Conservation (phyloP, 2,888 invertebrate genomes). For the Acanthopleura granulata region DNA sequence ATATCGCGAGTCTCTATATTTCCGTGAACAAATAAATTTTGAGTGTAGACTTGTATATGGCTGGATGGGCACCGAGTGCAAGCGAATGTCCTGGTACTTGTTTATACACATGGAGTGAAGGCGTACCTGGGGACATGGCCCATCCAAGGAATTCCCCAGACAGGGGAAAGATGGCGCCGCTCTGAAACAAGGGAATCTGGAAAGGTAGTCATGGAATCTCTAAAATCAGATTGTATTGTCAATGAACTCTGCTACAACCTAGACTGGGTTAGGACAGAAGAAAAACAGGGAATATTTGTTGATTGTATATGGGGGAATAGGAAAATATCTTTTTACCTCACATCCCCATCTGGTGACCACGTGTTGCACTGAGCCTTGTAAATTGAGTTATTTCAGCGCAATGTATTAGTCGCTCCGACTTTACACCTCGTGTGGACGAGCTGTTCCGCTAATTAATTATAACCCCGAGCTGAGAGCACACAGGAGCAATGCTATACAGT, state of each 20-base stretch:
- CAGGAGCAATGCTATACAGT: too few species aligned
- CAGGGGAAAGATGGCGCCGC: constrained; percentile 15
- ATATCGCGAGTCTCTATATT: background rate
- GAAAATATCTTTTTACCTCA: constrained; percentile 19
- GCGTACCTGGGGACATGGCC: background rate
- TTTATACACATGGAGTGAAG: constrained; percentile 1
- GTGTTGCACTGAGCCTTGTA: background rate
- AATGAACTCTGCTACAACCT: constrained; percentile 7
- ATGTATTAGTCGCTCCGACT: too few species aligned
- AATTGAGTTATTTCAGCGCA: background rate
- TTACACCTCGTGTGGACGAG: too few species aligned
- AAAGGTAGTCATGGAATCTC: background rate
- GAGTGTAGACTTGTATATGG: background rate
- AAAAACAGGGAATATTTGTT: constrained; percentile 8
- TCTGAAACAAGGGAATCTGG: background rate
- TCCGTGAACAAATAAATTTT: background rate
- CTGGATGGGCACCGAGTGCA: background rate
- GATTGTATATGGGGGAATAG: background rate
- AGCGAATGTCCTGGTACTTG: background rate
- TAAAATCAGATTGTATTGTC: constrained; percentile 11
- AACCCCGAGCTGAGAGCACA: too few species aligned
- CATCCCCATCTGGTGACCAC: background rate
- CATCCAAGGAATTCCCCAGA: background rate
- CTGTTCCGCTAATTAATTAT: too few species aligned
- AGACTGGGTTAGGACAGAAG: background rate